Base-by-base conservation (phyloP, 2,888 invertebrate genomes). In the Drosophila colorata region DNA sequence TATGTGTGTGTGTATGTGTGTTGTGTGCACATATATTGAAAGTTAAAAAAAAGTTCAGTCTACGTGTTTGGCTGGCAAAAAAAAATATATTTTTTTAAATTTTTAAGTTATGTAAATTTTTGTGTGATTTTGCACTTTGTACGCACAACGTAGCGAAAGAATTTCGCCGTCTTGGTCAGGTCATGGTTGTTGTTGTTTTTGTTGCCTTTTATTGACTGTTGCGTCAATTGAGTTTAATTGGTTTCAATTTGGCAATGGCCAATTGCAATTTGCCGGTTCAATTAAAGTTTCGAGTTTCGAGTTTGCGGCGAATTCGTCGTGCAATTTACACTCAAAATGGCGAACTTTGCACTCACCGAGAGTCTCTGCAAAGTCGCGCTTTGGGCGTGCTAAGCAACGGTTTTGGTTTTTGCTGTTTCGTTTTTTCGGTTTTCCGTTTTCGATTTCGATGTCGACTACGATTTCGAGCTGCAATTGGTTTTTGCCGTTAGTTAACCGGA, bases 191-290 rank as follows among this genome's bases (percentile, higher is more conserved):
- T 85, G 60, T 57, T 60, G 72, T 69, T 80, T 69, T 80, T 85
- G 60, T 57, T 60, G 63, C 40, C 35, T 58, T 49, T 70, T 77
- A 79, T 86, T 72, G 78, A 63, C 52, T 51, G 56, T 44, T 73
- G 75, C 56, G 69, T 55, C 81, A 84, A 90, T 91, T 90, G 80
- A 82, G 61, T 80, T 78, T 76, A 90, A 90, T 91, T 89, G 80
- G 72, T 74, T 78, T 80, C 81, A 86, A 87, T 88, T 87, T 68
- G 70, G 71, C 72, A 71, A 71, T 64, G 44, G 66, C 41, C 55
- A 66, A 82, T 78, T 76, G 70, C 74, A 71, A 72, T 53, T 71
- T 72, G 68, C 73, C 69, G 76, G 80, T 66, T 67, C 73, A 87
- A 87, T 87, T 85, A 73, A 71, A 86, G 51, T 60, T 65, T 49